Evolutionary conservation across 2,797 vertebrate genomes (phyloP), one percentile per base, ranked within the genome.

Genomic region (Eulemur coronatus): DNA sequence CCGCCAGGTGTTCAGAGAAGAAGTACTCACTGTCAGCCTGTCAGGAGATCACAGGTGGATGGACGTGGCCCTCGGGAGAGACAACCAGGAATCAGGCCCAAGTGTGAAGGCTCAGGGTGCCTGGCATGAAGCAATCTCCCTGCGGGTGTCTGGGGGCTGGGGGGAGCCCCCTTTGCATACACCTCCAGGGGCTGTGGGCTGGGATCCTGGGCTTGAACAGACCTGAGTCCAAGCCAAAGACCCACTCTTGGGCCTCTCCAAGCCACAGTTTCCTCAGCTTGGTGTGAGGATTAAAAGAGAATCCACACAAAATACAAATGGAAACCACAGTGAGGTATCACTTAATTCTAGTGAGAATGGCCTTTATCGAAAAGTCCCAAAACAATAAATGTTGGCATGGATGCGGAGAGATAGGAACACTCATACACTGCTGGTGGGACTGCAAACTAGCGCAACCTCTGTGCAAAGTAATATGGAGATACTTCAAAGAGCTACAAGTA

Each of bases 1-100:
- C n/a, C 4, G 5, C 35, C 38, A 12, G 24, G 10, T 13, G 7
- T n/a, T 95, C 95, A 91, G 86, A 95, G 89, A 97, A 96, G 38
- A 48, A 75, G 59, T 38, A 30, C n/a, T 93, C 70, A 43, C 63
- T 52, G n/a, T 22, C 94, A 55, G 38, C 33, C 14, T 20, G 17
- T 79, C 50, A 17, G 10, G 46, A 84, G 52, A 57, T 78, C 38
- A 52, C 20, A 41, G 0, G 35, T 52, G 4, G 48, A 5, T 2
- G 5, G 52, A 38, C 30, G 14, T 46, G 67, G 55, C 52, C 22
- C 22, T n/a, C 35, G 2, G 84, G 30, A 26, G 26, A 20, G 38
- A 89, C 33, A 46, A 28, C 4, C 46, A 59, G 87, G 52, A 26
- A 33, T 38, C 59, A 41, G 26, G 38, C 20, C 61, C 17, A 8